phyloP scores from a whole-genome alignment of 2,113 vertebrate species.

The Synchiropus splendidus region DNA sequence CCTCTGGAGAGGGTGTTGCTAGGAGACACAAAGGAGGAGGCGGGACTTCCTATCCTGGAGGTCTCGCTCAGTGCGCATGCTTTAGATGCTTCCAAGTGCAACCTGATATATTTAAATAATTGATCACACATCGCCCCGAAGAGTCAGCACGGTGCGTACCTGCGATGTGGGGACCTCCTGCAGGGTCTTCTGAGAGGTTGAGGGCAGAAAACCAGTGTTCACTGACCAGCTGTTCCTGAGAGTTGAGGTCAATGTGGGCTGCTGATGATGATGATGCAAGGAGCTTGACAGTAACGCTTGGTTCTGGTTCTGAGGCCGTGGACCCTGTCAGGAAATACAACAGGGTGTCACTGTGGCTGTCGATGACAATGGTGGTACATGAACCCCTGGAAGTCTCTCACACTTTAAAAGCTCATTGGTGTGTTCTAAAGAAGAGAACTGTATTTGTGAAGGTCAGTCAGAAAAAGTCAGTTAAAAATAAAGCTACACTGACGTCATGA shows the following conservation, averaged over 20 bases:
- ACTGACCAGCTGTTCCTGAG: conserved; percentile 68
- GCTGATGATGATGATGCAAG: conserved; percentile 18
- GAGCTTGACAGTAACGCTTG: conserved; percentile 42
- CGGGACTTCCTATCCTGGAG: conserved; percentile 1
- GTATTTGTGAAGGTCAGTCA: too few species aligned
- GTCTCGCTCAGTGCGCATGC: conserved; percentile 24
- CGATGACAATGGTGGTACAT: too few species aligned
- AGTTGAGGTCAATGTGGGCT: conserved; percentile 38
- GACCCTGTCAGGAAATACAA: conserved; percentile 30
- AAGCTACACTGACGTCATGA: too few species aligned
- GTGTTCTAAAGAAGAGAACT: too few species aligned
- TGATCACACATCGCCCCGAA: too few species aligned
- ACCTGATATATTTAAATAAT: conserved; percentile 5
- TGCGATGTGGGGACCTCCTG: conserved; percentile 44
- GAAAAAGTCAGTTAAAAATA: too few species aligned
- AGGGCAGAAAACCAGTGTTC: conserved; percentile 58
- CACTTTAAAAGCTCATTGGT: too few species aligned
- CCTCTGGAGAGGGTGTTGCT: conserved; percentile 18
- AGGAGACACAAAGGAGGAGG: conserved; percentile 20
- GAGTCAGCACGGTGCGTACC: conserved; percentile 36
- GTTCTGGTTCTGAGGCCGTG: conserved; percentile 37
- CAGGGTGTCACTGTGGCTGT: conserved; percentile 28
- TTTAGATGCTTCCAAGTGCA: conserved; percentile 18
- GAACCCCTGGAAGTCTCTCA: too few species aligned
- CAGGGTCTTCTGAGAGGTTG: conserved; percentile 44